These are phyloP conservation scores for Ophion slaviceki DNA, from an alignment of 2,888 invertebrate species.

Conservation along the genomic window DNA sequence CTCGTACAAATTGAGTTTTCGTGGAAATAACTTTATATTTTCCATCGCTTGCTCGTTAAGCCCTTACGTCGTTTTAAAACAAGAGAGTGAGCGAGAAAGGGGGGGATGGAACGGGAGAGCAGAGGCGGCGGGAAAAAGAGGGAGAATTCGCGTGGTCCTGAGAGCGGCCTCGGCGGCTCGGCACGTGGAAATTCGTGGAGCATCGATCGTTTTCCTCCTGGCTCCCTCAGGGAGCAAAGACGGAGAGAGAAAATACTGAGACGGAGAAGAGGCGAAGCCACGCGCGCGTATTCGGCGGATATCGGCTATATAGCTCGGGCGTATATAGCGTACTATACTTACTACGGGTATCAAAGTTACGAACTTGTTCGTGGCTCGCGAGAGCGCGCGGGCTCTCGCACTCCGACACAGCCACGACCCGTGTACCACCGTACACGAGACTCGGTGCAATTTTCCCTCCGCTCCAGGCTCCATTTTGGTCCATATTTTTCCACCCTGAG, in stretches of 20 bases:
- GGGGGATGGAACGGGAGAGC: background rate
- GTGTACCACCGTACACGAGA: background rate
- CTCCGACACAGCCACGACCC: background rate
- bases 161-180: constrained; percentile 53
- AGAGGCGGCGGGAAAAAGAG: constrained; percentile 10
- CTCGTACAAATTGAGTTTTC: constrained; percentile 27
- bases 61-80: too few relatives aligned
- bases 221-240: constrained; percentile 20
- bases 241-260: constrained; percentile 17
- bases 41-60: constrained; percentile 48
- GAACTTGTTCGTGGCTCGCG: constrained; percentile 50
- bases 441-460: constrained; percentile 15
- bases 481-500: background rate
- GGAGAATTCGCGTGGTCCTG: constrained; percentile 49
- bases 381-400: constrained; percentile 11
- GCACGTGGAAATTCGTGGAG: constrained; percentile 69
- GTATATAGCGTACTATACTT: constrained; percentile 21
- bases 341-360: constrained; percentile 53
- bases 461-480: too few relatives aligned
- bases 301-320: constrained; percentile 11
- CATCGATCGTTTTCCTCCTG: constrained; percentile 66
- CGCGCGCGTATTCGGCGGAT: constrained; percentile 63
- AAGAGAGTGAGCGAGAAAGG: background rate
- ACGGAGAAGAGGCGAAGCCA: constrained; percentile 27
- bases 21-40: constrained; percentile 53